These are phyloP conservation scores for Plutomurus gul DNA, from an alignment of 1,140 invertebrate species.

Conservation along the genomic window DNA sequence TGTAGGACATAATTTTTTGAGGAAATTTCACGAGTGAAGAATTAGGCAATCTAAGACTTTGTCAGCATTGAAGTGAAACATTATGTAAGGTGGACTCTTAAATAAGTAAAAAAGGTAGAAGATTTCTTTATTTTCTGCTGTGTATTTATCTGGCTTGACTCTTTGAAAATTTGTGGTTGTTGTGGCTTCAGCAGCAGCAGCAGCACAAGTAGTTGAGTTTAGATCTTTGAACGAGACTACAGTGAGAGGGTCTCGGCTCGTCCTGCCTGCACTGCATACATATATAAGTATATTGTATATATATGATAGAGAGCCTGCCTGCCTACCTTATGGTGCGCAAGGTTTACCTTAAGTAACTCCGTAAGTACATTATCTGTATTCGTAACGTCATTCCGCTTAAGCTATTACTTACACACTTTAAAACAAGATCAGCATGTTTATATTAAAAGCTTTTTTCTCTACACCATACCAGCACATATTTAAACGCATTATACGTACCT, in stretches of 20 bases:
- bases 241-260: neutral
- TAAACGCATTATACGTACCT: neutral
- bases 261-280: neutral
- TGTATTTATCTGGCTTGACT: too few relatives aligned
- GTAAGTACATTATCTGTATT: constrained; percentile 27
- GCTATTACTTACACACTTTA: constrained; percentile 27
- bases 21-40: too few relatives aligned
- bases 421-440: constrained; percentile 21
- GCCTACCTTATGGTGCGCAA: neutral
- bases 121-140: too few relatives aligned
- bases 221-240: neutral
- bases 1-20: too few relatives aligned
- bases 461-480: neutral
- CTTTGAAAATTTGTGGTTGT: constrained; percentile 8
- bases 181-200: constrained; percentile 23
- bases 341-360: constrained; percentile 1
- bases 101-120: too few relatives aligned
- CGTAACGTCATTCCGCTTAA: constrained; percentile 7
- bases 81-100: too few relatives aligned
- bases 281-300: neutral
- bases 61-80: too few relatives aligned
- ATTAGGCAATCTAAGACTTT: too few relatives aligned
- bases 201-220: too few relatives aligned
- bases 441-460: constrained; percentile 23
- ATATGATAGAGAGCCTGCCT: too few relatives aligned